Percentiles rank a stretch among this genome's conserved stretches.
Evolutionary conservation across 2,888 invertebrate genomes (phyloP).

Genomic region (Thereva unica): DNA sequence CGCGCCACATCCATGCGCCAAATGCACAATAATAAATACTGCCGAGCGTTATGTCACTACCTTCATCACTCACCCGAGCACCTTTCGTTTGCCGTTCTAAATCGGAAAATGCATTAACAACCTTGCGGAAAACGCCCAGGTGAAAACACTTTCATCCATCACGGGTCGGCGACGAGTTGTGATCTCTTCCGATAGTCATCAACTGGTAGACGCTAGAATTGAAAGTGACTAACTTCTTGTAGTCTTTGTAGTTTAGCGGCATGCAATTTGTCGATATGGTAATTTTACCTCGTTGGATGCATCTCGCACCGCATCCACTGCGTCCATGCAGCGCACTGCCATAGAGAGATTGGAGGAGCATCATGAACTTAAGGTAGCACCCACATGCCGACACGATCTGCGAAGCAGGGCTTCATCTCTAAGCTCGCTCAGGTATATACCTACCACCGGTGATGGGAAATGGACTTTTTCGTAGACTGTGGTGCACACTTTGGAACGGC

Average conservation of each 20-base stretch:
- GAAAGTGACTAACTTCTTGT: conserved; percentile 21
- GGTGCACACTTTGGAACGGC: neutral
- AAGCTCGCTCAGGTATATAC: neutral
- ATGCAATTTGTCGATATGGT: conserved; percentile 34
- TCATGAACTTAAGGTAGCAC: conserved; percentile 16
- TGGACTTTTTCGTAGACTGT: neutral
- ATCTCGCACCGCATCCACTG: conserved; percentile 6
- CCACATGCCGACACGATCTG: conserved; percentile 25
- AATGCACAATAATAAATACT: too few species aligned
- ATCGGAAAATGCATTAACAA: conserved; percentile 9
- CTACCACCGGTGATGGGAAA: neutral
- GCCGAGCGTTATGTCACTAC: too few species aligned
- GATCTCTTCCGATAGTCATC: conserved; percentile 25
- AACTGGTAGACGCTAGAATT: conserved; percentile 24
- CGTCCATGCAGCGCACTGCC: neutral
- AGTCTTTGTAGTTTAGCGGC: conserved; percentile 28
- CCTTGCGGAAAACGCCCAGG: conserved; percentile 5
- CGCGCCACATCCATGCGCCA: too few species aligned
- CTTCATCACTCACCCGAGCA: conserved; percentile 6
- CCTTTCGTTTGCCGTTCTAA: conserved; percentile 10
- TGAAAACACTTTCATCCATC: conserved; percentile 17
- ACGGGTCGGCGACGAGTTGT: conserved; percentile 8
- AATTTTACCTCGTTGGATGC: conserved; percentile 21
- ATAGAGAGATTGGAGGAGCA: too few species aligned
- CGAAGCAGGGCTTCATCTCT: conserved; percentile 2